Conservation (phyloP, 2,888 invertebrate genomes). For the Acronicta aceris region DNA sequence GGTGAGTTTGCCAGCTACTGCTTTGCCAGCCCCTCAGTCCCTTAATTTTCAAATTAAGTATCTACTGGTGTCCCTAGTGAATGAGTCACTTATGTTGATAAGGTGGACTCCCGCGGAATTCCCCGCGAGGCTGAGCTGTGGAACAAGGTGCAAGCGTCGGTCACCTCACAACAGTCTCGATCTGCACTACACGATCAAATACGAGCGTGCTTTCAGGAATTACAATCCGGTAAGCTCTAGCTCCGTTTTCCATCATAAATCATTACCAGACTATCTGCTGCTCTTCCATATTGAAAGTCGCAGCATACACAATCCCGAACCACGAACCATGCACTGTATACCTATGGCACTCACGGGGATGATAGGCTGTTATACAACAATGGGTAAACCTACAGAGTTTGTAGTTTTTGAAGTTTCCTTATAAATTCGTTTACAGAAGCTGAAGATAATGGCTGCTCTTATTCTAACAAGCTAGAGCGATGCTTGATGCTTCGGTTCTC, state of each 20-base stretch:
- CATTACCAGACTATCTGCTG: too few relatives aligned
- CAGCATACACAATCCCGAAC: too few relatives aligned
- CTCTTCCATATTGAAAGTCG: too few relatives aligned
- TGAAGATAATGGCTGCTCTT: constrained; percentile 85
- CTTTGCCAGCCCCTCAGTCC: constrained; percentile 24
- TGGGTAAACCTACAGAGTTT: too few relatives aligned
- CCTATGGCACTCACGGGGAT: too few relatives aligned
- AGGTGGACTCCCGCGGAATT: constrained; percentile 84
- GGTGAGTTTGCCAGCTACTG: constrained; percentile 75
- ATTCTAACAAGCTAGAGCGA: constrained; percentile 83
- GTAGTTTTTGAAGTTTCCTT: neutral
- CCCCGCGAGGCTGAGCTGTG: constrained; percentile 83
- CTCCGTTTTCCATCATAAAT: neutral
- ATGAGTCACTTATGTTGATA: constrained; percentile 6
- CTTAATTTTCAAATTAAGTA: neutral
- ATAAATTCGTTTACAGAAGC: constrained; percentile 70
- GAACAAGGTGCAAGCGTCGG: constrained; percentile 77
- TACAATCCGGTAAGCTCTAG: constrained; percentile 75
- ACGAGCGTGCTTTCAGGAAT: constrained; percentile 81
- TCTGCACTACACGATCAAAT: constrained; percentile 77
- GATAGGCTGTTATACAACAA: too few relatives aligned
- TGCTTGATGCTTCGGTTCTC: constrained; percentile 82
- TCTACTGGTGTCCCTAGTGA: neutral
- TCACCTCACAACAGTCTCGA: constrained; percentile 82
- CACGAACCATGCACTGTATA: too few relatives aligned